Evolutionary conservation across 2,888 invertebrate genomes (phyloP), one percentile per base, ranked within the genome.

Genomic region (Agriopis aurantiaria): DNA sequence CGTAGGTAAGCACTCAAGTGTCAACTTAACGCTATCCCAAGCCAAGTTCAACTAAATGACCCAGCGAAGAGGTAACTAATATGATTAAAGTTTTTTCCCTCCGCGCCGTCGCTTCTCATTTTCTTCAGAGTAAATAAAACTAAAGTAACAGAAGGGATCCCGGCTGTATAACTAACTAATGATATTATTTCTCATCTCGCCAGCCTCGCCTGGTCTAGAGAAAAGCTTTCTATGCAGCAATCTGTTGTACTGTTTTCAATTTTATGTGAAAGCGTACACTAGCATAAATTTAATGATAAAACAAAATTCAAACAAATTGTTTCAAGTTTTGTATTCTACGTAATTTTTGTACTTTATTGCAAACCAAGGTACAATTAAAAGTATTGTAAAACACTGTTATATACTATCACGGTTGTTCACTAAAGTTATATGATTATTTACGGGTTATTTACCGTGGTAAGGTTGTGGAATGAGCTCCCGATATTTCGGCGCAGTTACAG

Each of bases 101-200:
- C 14, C 33, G 33, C 11, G 10, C 41, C 45, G 48, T 63, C 53
- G 33, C 63, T 41, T 65, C 56, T 52, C 55, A 55, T 65, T 62
- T 66, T 53, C 65, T 33, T 49, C 41, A 45, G 33, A 60, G 43
- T 60, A 56, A 61, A 61, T 62, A 66, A 65, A 70, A 66, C 69
- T 70, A 66, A 66, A 62, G 61, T 58, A 57, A 62, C 58, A 53
- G 59, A 57, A 58, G 49, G 17, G 52, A 46, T 60, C 60, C 49
- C 45, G 40, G 61, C 65, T 69, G 65, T 61, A 65, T 65, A 69
- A 63, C 66, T 70, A 62, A 69, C 57, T 63, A 66, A 70, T 70
- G 66, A 62, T 59, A 66, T 70, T 70, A 70, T 66, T 46, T 63
- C 69, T 69, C 41, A 41, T 59, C 61, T 62, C 57, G n/a, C 14